phyloP scores from a whole-genome alignment of 1,140 invertebrate species.

The Aethina tumida region DNA sequence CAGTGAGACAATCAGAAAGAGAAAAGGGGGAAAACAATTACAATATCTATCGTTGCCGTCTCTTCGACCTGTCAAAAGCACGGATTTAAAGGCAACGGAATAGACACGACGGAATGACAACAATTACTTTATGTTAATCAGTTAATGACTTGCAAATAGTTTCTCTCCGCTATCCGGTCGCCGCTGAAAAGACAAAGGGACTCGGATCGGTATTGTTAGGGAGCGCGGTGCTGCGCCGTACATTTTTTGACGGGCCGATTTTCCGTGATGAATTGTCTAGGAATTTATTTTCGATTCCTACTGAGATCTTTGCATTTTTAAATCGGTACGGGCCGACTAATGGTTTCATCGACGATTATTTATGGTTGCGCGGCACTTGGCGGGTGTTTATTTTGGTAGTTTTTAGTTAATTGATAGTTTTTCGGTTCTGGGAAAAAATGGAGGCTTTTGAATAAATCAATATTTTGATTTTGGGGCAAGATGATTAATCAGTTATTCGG shows the following conservation, averaged over 20 bases:
- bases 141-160: slow-evolving; percentile 25
- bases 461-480: too few species aligned
- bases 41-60: slow-evolving; percentile 7
- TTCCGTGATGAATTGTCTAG: slow-evolving; percentile 27
- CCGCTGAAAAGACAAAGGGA: slow-evolving; percentile 12
- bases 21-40: background rate
- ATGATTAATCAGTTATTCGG: too few species aligned
- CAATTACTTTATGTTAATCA: slow-evolving; percentile 31
- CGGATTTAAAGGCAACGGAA: background rate
- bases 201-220: slow-evolving; percentile 22
- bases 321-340: slow-evolving; percentile 4
- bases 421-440: background rate
- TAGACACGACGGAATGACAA: slow-evolving; percentile 17
- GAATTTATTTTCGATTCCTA: slow-evolving; percentile 20
- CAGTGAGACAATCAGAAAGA: too few species aligned
- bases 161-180: slow-evolving; percentile 7
- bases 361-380: slow-evolving; percentile 4
- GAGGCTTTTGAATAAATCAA: background rate
- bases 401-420: slow-evolving; percentile 1
- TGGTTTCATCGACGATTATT: background rate
- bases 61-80: slow-evolving; percentile 5
- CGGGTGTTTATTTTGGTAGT: background rate
- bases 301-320: slow-evolving; percentile 13
- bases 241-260: too few species aligned
- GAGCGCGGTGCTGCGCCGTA: slow-evolving; percentile 19